Base-by-base conservation (phyloP, 1,140 invertebrate species). In the Diorhabda sublineata region DNA sequence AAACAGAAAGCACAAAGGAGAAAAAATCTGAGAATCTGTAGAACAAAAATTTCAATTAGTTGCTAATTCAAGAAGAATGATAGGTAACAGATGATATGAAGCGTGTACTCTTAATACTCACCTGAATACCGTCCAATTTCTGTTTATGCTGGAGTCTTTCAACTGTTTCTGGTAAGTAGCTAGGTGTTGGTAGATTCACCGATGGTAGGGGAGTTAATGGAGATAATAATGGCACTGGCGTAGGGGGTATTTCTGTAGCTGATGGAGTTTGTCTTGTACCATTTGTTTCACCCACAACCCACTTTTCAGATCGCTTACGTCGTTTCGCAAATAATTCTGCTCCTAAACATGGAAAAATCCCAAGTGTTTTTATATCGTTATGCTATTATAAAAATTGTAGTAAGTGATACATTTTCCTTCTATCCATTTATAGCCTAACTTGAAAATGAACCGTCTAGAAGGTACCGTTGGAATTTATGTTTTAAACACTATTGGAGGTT, bases 271-370 rank as follows among this genome's bases (percentile, higher is more conserved):
- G 72, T 69, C 73, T 69, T 4, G 71, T 74, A 5, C 69, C 82
- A 76, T 80, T 91, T 73, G 82, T 87, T 79, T 92, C 91, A 74
- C 93, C 92, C 11, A 95, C 90, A 11, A 95, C 86, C 91, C 92
- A 96, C 81, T 94, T 92, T 77, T 94, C 92, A 4, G 91, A 91
- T 74, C 90, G 87, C 85, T 91, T 92, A 78, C 92, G 89, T 60
- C 93, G 86, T 79, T 94, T 94, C 26, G 92, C 92, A 83, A 95
- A 95, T 75, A 95, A 85, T 82, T 92, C 90, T 9, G 92, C 93
- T 68, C 92, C 92, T 92, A 71, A 41, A 66, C 57, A 59, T 47
- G 7, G n/a, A 61, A 2, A 59, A 7, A 44, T 0, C 26, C 26
- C 26, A 26, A 26, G 26, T 26, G 26, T 26, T 26, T 26, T 26